Evolutionary conservation across 2,888 invertebrate genomes (phyloP), one percentile per base, ranked within the genome.

Genomic region (Spatulosminthurus flaviceps): DNA sequence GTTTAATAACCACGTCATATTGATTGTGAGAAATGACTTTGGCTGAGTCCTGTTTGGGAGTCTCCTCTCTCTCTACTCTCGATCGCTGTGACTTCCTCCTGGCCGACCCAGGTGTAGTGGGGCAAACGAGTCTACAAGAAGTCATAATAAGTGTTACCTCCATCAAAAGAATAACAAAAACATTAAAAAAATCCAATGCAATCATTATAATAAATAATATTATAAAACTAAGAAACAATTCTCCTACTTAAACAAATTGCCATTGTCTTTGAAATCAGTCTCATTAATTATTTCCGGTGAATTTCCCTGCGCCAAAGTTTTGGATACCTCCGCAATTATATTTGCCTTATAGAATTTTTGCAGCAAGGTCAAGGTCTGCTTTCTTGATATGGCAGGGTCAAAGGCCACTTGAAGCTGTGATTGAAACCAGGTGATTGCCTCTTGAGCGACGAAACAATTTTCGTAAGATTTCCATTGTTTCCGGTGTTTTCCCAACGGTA

Each of bases 261-360:
- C 81, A 71, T 83, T 85, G 79, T 84, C 84, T 79, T 84, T 85
- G 42, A 82, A 83, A 66, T 83, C 84, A 72, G 82, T 82, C 80
- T 83, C 83, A 80, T 82, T 81, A 19, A 79, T 79, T 22, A 41
- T 26, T 67, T 61, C 41, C 7, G 79, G 75, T 24, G 75, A 75
- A 28, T 21, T 22, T 22, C 60, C 72, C 7, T 34, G 22, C 9
- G 41, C 21, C 29, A 43, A n/a, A 19, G 34, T 22, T 69, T 74
- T 79, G 26, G 81, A 61, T 13, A 81, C 84, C 51, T 82, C 81
- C 0, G 79, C 77, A 34, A 85, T 83, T 61, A 85, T 81, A n/a
- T 82, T 83, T 42, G 82, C 81, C 29, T 82, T 84, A 78, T 83
- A 85, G 76, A 84, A 84, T 70, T 85, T 85, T 74, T 84, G 83